Evolutionary conservation across 2,797 vertebrate species (phyloP), one percentile per base, ranked within the genome.

Genomic region (Cacajao melanocephalus): DNA sequence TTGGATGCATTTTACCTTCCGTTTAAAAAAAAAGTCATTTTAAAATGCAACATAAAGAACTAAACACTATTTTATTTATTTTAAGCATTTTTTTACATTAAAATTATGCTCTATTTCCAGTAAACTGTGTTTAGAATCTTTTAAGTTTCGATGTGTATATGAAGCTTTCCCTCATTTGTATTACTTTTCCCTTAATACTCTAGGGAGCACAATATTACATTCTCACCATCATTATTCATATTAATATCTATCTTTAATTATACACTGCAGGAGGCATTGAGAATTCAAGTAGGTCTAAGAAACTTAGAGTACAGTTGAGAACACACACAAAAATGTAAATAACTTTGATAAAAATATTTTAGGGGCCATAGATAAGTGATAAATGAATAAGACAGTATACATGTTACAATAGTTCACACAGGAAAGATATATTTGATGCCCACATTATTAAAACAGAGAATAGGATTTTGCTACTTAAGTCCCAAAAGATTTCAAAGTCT

Each of bases 31-130:
- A 19, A 10, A 55, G 33, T 83, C 30, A 85, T 93, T 93, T 85
- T 79, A 94, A 93, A 96, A 96, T 50, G 20, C 33, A 95, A 87
- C 14, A 88, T n/a, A 93, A 46, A 70, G 58, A 96, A 82, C 11
- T 13, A 93, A 83, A 79, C 3, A 88, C 12, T 86, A 80, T 64
- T 88, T 88, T 30, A 88, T 22, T 81, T 70, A 76, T 82, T 73
- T 88, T 81, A 90, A 39, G 10, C 36, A 67, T 33, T n/a, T 94
- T 79, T 96, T 95, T 33, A 48, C 8, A 82, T 52, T 55, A 83
- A 95, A 92, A 88, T 92, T 28, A 88, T 13, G 55, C 9, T 93
- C 15, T 88, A 39, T 70, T 19, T 12, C 20, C n/a, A 91, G 24
- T 28, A 85, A 93, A 39, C 33, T 84, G 26, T 72, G 57, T 87